A percentile compares a stretch with the other conserved stretches of the same genome.
Evolutionary conservation across 2,797 vertebrate species (phyloP).

Genomic region (Atherinosoma microstoma): DNA sequence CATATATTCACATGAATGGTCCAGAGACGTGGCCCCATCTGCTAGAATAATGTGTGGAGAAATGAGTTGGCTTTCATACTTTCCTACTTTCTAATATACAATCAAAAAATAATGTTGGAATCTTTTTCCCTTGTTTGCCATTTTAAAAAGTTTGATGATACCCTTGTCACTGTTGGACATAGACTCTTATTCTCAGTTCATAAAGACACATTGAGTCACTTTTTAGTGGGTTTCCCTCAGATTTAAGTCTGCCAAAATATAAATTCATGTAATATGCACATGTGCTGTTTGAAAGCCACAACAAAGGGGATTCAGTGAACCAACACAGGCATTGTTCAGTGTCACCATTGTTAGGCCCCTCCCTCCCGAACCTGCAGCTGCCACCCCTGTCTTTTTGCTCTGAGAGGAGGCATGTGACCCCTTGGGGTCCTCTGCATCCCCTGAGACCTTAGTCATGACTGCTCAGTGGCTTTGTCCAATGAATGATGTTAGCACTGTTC

Average conservation of each 20-base stretch:
- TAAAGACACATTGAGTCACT: not conserved
- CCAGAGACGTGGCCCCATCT: slow-evolving; percentile 51
- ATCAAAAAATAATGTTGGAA: slow-evolving; percentile 23
- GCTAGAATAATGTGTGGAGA: slow-evolving; percentile 53
- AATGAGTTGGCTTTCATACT: slow-evolving; percentile 58
- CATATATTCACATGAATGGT: slow-evolving; percentile 67
- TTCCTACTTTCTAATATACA: slow-evolving; percentile 42
- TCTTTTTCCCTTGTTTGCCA: slow-evolving; percentile 35
- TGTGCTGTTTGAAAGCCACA: slow-evolving; percentile 40
- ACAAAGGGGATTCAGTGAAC: slow-evolving; percentile 81
- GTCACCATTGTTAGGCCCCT: slow-evolving; percentile 60
- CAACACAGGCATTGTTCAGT: slow-evolving; percentile 69
- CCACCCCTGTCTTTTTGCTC: slow-evolving; percentile 50
- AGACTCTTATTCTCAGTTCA: not conserved
- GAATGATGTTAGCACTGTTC: slow-evolving; percentile 61
- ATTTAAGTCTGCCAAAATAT: not conserved
- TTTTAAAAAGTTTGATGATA: not conserved
- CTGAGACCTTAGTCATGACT: slow-evolving; percentile 69
- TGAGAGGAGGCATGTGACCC: slow-evolving; percentile 57
- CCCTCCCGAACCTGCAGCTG: slow-evolving; percentile 47
- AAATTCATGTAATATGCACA: slow-evolving; percentile 20
- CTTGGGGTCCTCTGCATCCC: slow-evolving; percentile 55
- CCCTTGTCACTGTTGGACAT: not conserved
- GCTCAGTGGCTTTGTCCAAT: slow-evolving; percentile 68
- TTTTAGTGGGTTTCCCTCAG: not conserved